Conservation (phyloP, 1,140 invertebrate species). For the Lepidurus apus region DNA sequence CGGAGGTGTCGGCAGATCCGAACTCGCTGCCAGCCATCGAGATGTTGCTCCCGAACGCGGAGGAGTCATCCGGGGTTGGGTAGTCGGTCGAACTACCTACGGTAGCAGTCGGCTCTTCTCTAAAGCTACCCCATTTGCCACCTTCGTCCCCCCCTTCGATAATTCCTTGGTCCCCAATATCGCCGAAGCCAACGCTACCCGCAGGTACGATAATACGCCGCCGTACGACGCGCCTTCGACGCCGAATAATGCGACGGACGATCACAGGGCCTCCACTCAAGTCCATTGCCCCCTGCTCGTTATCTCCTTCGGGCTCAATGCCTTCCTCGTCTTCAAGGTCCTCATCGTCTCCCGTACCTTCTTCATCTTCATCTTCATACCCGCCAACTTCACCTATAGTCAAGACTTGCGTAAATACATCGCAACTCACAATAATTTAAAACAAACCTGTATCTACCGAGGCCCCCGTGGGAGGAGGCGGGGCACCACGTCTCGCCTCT, state of each 20-base stretch:
- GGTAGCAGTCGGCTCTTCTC: neutral
- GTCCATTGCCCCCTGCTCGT: neutral
- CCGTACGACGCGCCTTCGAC: neutral
- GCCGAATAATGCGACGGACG: neutral
- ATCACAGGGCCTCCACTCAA: neutral
- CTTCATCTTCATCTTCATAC: neutral
- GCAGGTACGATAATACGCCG: neutral
- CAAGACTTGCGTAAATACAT: neutral
- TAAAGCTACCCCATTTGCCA: neutral
- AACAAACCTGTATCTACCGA: neutral
- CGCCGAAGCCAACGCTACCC: neutral
- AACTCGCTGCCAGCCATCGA: neutral
- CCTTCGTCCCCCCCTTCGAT: neutral
- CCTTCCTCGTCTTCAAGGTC: neutral
- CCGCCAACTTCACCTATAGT: neutral
- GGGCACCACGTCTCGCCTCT: neutral
- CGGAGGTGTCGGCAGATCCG: neutral
- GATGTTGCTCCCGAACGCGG: neutral
- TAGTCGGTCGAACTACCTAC: neutral
- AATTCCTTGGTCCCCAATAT: neutral
- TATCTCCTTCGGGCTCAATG: neutral
- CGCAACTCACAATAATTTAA: neutral
- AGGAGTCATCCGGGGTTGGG: neutral
- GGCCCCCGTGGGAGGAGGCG: neutral
- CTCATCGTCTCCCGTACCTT: neutral